Base-by-base conservation (phyloP, 2,797 vertebrate species). In the Prunella strophiata region DNA sequence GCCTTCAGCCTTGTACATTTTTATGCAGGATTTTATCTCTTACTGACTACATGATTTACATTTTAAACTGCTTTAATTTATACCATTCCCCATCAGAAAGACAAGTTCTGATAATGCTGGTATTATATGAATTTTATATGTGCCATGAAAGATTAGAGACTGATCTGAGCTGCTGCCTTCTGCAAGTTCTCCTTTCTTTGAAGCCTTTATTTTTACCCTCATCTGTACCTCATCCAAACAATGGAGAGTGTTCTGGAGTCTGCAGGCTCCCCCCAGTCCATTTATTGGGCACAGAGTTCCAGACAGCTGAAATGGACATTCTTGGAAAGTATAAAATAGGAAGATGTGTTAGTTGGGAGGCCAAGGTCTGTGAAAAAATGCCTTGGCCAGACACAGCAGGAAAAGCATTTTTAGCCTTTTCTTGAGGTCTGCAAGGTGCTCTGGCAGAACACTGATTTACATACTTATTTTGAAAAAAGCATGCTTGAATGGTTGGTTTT, bases 181-280 rank as follows among this genome's bases (percentile, higher is more conserved):
- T 88, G 58, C 63, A 68, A 48, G 11, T 67, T 75, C 13, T 16
- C 22, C 76, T 85, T 54, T 27, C 67, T 73, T 38, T 50, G 38
- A 84, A 75, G 54, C 15, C 9, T 38, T 84, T 88, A 7, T 34
- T 86, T 88, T 74, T 74, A 66, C 57, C 21, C 30, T 77, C 30
- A 11, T 21, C 61, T 63, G 22, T 59, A 55, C 27, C 3, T 75
- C 29, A 43, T 47, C 16, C 61, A 65, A 57, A 34, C 71, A 62
- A 3, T 2, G 0, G 13, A 32, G 1, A 42, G 21, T 32, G 18
- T 67, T 68, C 52, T 5, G 1, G 32, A 61, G 34, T 19, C 27
- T 78, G 61, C 59, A 82, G 36, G 26, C 36, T 71, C 50, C 29
- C 81, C 42, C 30, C 6, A 5, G 32, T 30, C 29, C 47, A 6